Conservation (phyloP, 2,888 invertebrate species). For the Pheosia gnoma region DNA sequence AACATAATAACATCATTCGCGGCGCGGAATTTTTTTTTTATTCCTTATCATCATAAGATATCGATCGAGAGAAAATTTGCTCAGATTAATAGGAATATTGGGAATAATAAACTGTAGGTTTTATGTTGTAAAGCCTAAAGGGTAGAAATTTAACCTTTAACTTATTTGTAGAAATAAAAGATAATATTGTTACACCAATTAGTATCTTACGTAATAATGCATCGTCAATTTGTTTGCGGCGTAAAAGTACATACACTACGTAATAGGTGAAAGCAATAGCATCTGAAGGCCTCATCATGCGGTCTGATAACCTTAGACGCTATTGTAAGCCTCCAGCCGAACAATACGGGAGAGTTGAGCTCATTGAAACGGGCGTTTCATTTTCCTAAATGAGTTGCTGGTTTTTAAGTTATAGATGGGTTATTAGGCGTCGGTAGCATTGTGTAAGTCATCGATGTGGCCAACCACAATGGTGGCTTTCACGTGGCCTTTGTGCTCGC, state of each 20-base stretch:
- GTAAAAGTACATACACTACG: constrained; percentile 58
- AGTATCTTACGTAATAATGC: constrained; percentile 55
- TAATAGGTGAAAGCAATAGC: constrained; percentile 79
- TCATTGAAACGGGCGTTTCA: constrained; percentile 73
- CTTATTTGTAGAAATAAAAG: not conserved
- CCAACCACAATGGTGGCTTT: constrained; percentile 68
- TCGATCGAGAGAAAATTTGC: constrained; percentile 3
- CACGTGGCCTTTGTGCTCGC: constrained; percentile 59
- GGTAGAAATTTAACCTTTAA: constrained; percentile 44
- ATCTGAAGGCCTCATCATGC: constrained; percentile 76
- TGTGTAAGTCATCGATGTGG: constrained; percentile 63
- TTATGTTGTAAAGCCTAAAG: constrained; percentile 37
- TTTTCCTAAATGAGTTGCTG: constrained; percentile 78
- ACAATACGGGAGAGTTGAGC: constrained; percentile 67
- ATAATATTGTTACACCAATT: constrained; percentile 42
- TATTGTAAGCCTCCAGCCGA: constrained; percentile 67
- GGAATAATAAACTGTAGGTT: constrained; percentile 55
- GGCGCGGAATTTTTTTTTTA: constrained; percentile 26
- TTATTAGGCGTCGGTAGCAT: constrained; percentile 75
- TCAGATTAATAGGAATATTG: constrained; percentile 1
- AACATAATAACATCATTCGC: constrained; percentile 41
- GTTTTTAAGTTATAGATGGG: constrained; percentile 57
- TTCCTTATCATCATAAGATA: constrained; percentile 15
- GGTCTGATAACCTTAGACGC: constrained; percentile 78
- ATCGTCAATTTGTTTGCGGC: constrained; percentile 42